Base-by-base conservation (phyloP, 2,888 invertebrate genomes). In the Eupithecia subfuscata region DNA sequence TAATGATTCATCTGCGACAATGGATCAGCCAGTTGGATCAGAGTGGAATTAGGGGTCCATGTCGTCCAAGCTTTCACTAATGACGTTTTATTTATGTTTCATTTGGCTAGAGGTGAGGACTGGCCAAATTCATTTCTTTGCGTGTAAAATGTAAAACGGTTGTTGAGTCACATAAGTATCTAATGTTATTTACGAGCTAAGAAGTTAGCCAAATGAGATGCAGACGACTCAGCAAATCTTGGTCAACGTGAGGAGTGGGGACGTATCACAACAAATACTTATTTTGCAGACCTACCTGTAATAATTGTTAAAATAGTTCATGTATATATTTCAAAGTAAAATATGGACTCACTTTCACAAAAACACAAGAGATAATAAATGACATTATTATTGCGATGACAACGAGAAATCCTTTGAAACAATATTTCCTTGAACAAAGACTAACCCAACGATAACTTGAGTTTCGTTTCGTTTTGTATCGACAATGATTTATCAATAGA, bases 401-500 rank as follows among this genome's bases (percentile, higher is more conserved):
- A 64, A 18, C 0, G 22, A 30, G 34, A 14, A 64, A 64, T 64
- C 34, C 70, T 70, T 18, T 25, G 25, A 25, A 68, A n/a, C 71
- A 75, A 71, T n/a, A 60, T 63, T 18, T 45, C 37, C 30, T 65
- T 3, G 43, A 70, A 70, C 69, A 70, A 72, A 73, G 70, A 68
- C 71, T 60, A 78, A 73, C 77, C 84, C 75, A 79, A 71, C 74
- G 69, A 77, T 81, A 84, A 81, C 65, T 80, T 77, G 79, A 78
- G 70, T 77, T 75, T 71, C 75, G 71, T 75, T 69, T 71, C 72
- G 71, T 71, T 72, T 73, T 78, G 73, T 74, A 80, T 80, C 73
- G 74, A 67, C 70, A 76, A 79, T 83, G 85, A 88, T 88, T 89
- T 89, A 90, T 89, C 88, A 88, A 88, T 89, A 88, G 84, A 87